These are phyloP conservation scores for Muricea muricata DNA, from an alignment of 92 coral and sea anemone species.

Conservation along the genomic window DNA sequence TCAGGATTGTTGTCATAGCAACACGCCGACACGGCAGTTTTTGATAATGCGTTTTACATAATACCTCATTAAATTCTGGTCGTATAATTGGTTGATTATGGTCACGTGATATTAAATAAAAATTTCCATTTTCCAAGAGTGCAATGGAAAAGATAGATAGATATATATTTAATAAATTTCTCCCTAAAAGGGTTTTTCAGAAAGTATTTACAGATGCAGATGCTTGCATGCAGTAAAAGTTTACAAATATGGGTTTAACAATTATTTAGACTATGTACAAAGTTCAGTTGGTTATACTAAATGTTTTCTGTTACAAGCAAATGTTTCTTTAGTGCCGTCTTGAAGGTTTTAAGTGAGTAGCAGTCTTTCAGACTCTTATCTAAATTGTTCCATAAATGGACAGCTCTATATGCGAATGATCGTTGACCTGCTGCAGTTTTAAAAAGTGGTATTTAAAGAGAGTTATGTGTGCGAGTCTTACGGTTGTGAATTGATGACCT, in stretches of 20 bases:
- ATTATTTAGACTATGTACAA: background rate
- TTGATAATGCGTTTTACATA: too few species aligned
- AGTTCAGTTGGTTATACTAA: too few species aligned
- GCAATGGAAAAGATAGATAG: too few species aligned
- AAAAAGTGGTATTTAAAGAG: background rate
- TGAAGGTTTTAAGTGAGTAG: background rate
- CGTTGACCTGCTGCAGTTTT: background rate
- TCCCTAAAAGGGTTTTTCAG: conserved; percentile 18
- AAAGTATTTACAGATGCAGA: background rate
- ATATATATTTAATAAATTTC: background rate
- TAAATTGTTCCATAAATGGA: background rate
- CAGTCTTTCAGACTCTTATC: background rate
- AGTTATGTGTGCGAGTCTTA: background rate
- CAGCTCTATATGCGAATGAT: background rate
- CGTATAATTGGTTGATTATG: too few species aligned
- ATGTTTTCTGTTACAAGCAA: background rate
- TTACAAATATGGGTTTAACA: background rate
- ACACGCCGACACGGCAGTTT: too few species aligned
- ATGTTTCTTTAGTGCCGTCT: background rate
- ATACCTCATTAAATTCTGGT: too few species aligned
- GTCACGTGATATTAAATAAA: too few species aligned
- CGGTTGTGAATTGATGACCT: background rate
- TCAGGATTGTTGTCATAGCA: too few species aligned
- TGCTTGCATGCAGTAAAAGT: background rate
- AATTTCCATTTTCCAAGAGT: too few species aligned